A percentile compares a stretch with the other conserved stretches of the same genome.
phyloP scores from a whole-genome alignment of 2,888 invertebrate genomes.

The Thymelicus sylvestris region DNA sequence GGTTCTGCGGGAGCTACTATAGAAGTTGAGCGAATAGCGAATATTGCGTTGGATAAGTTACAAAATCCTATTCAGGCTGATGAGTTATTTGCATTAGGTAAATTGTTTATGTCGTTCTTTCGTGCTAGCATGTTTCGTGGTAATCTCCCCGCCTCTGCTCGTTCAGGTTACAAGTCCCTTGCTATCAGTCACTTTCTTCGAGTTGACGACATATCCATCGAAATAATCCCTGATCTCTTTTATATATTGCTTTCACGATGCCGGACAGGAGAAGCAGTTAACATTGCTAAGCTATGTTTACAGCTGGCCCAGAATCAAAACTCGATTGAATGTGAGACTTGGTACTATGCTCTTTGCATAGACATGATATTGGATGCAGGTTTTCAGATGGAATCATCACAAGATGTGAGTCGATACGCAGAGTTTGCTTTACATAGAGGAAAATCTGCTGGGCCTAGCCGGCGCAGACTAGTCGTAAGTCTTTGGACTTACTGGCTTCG shows the following conservation, averaged over 20 bases:
- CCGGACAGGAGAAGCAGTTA: slow-evolving; percentile 78
- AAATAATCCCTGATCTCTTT: slow-evolving; percentile 75
- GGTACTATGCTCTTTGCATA: slow-evolving; percentile 85
- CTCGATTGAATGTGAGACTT: slow-evolving; percentile 66
- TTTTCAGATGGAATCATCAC: slow-evolving; percentile 77
- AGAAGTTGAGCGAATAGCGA: slow-evolving; percentile 67
- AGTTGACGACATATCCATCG: slow-evolving; percentile 67
- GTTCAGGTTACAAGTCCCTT: slow-evolving; percentile 72
- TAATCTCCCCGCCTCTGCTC: slow-evolving; percentile 59
- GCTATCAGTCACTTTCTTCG: slow-evolving; percentile 71
- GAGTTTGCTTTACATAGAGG: slow-evolving; percentile 59
- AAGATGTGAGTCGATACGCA: slow-evolving; percentile 72
- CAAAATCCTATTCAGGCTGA: slow-evolving; percentile 64
- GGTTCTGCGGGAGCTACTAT: slow-evolving; percentile 64
- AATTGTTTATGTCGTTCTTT: slow-evolving; percentile 73
- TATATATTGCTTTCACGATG: slow-evolving; percentile 71
- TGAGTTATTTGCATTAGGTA: slow-evolving; percentile 75
- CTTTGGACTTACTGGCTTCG: slow-evolving; percentile 78
- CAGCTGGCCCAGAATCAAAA: slow-evolving; percentile 53
- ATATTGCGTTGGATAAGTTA: slow-evolving; percentile 56
- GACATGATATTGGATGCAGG: slow-evolving; percentile 85
- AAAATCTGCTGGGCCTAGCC: slow-evolving; percentile 54
- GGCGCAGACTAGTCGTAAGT: slow-evolving; percentile 65
- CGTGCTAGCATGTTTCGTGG: slow-evolving; percentile 68
- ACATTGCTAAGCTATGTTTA: slow-evolving; percentile 67